phyloP scores from a whole-genome alignment of 1,140 invertebrate species.

The Rhyacophila brunnea region DNA sequence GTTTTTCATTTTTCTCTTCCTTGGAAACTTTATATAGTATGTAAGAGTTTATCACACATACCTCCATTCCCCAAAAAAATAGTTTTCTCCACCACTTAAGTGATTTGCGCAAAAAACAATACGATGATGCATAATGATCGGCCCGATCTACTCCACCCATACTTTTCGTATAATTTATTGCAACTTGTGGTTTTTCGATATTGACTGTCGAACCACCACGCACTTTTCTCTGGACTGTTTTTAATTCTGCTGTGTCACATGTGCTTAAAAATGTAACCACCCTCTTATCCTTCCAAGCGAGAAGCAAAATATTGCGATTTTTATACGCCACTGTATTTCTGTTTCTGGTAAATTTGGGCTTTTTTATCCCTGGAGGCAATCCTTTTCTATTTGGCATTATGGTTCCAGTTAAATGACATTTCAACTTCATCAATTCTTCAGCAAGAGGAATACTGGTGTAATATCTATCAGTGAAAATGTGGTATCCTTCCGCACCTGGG shows the following conservation, averaged over 20 bases:
- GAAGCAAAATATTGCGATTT: conserved; percentile 17
- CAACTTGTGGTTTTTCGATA: conserved; percentile 23
- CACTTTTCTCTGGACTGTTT: conserved; percentile 8
- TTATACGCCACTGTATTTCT: conserved; percentile 16
- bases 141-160: conserved; percentile 33
- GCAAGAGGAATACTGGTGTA: conserved; percentile 30
- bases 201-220: conserved; percentile 1
- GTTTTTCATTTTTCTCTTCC: conserved; percentile 12
- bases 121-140: conserved; percentile 32
- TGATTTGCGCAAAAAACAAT: conserved; percentile 33
- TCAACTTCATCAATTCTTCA: conserved; percentile 32
- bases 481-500: no score
- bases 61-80: conserved; percentile 31
- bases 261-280: conserved; percentile 29
- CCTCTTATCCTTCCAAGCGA: conserved; percentile 32
- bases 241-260: conserved; percentile 2
- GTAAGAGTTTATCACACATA: conserved; percentile 32
- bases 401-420: conserved; percentile 14
- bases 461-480: no score
- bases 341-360: conserved; percentile 7
- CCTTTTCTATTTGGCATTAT: conserved; percentile 31
- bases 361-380: conserved; percentile 20
- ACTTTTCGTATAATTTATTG: conserved; percentile 21
- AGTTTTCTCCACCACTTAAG: conserved; percentile 37
- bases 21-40: conserved; percentile 26